Evolutionary conservation across 2,797 vertebrate species (phyloP), one percentile per base, ranked within the genome.

Genomic region (Xenopus petersii): DNA sequence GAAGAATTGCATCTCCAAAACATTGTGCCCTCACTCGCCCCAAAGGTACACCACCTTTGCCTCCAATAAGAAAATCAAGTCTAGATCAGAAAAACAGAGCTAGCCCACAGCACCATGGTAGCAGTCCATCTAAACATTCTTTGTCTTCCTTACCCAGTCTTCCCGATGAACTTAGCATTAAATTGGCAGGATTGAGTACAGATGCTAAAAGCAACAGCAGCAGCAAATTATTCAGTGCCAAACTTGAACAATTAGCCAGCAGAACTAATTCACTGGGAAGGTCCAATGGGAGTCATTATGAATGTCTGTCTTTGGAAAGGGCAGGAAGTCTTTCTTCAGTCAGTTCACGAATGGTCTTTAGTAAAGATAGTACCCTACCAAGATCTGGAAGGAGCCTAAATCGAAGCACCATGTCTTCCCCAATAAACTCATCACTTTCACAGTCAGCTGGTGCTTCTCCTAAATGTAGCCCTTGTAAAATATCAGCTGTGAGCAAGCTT

Each of bases 401-500:
- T 74, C 95, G 93, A 77, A 88, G 85, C 26, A 83, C 89, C 0
- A 89, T 91, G 70, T 88, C 92, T 65, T 94, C 94, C 0, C 93
- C 94, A 30, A 92, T 92, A 51, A 87, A 91, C 63, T 82, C 91
- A 0, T 81, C 82, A 54, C 64, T 85, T 64, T 83, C 88, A 10
- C 89, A 86, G 67, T 90, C 89, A 0, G 80, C 84, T 0, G 81
- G 87, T 60, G 87, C 90, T 51, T 92, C 93, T 1, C 89, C 89
- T 0, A 94, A 92, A 83, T 84, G 87, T 15, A 82, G 82, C 80
- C 92, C 93, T 67, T 92, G 93, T 0, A 96, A 95, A 85, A 93
- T 95, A 74, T 96, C 95, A 0, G 93, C 93, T 0, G 92, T 95
- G 56, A 93, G 95, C 84, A 98, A 98, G 81, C 94, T 96, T 0